Conservation (phyloP, 2,113 vertebrate species). For the Nothoprocta perdicaria region DNA sequence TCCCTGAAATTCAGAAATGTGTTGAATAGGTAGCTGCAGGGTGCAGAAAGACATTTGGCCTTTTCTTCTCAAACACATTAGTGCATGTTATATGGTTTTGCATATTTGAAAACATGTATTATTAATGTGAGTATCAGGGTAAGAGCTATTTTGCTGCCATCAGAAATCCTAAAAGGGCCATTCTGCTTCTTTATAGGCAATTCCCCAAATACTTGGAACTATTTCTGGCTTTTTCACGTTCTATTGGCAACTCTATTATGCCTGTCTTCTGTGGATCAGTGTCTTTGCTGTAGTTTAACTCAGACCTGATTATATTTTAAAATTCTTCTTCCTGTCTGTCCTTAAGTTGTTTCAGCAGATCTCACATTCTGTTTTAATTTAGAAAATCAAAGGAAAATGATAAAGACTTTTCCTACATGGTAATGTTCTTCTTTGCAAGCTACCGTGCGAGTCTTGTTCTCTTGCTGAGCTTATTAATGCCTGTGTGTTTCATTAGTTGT, state of each 20-base stretch:
- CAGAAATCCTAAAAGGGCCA: background rate
- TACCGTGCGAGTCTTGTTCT: background rate
- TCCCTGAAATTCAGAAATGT: background rate
- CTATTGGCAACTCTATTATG: background rate
- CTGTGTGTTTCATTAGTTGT: background rate
- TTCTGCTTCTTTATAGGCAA: background rate
- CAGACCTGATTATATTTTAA: background rate
- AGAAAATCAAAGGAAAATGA: background rate
- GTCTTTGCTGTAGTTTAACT: background rate
- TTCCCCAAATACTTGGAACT: background rate
- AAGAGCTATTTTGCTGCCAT: background rate
- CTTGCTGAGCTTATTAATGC: background rate
- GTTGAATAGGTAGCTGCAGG: background rate
- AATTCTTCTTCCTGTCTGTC: slow-evolving; percentile 4
- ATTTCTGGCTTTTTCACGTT: background rate
- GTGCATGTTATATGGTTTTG: background rate
- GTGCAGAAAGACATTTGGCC: background rate
- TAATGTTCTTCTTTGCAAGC: background rate
- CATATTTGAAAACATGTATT: background rate
- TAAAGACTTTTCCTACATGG: background rate
- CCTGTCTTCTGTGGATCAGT: background rate
- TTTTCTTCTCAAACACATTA: background rate
- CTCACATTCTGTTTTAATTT: background rate
- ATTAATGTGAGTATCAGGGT: background rate
- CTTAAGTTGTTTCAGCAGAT: slow-evolving; percentile 4